Conservation (phyloP, 2,113 vertebrate species). For the Semnopithecus entellus region DNA sequence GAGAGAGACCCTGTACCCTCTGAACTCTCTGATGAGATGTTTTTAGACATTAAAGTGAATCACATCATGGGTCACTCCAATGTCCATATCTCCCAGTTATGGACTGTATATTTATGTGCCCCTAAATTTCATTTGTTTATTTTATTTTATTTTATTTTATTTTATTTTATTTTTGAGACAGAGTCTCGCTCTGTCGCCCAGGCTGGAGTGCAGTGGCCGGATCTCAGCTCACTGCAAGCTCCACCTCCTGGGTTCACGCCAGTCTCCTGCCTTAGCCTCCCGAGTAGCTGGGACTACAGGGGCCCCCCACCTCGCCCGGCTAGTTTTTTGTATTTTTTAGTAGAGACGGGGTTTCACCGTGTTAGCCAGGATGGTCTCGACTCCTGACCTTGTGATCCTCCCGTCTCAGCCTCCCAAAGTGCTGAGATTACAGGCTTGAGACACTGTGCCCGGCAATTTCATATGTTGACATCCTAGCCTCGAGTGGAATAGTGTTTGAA, state of each 20-base stretch:
- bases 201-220: too few species aligned
- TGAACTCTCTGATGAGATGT: neutral
- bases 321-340: too few species aligned
- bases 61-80: neutral
- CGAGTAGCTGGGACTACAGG: too few species aligned
- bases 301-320: fast-evolving
- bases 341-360: too few species aligned
- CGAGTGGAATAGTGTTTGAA: neutral
- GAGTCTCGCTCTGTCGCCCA: fast-evolving
- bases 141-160: too few species aligned
- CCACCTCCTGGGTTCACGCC: fast-evolving
- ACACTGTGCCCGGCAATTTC: fast-evolving
- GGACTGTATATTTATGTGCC: neutral
- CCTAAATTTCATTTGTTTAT: neutral
- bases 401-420: too few species aligned
- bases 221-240: too few species aligned
- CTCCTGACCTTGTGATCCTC: too few species aligned
- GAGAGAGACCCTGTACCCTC: neutral
- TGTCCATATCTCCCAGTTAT: neutral
- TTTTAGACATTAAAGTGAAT: neutral
- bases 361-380: too few species aligned
- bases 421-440: too few species aligned
- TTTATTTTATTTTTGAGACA: too few species aligned
- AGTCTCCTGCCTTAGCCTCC: too few species aligned
- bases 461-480: neutral